A percentile compares a stretch with the other conserved stretches of the same genome.
Conservation (phyloP, 2,888 invertebrate genomes). For the Tricholauxania praeusta region DNA sequence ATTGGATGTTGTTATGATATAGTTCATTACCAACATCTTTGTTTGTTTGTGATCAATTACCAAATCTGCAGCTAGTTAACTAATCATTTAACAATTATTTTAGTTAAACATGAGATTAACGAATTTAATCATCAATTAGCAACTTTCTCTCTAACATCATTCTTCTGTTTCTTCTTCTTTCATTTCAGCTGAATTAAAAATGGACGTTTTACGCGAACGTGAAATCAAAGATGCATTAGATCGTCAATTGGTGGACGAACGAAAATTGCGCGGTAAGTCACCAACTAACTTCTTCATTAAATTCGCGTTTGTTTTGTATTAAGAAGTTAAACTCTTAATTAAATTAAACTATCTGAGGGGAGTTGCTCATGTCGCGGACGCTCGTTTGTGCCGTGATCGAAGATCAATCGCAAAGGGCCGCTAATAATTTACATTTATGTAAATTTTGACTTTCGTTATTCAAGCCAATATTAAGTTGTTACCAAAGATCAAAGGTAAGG, state of each 20-base stretch:
- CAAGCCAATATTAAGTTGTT: background rate
- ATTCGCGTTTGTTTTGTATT: background rate
- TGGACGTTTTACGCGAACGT: constrained; percentile 93
- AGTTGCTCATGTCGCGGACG: too few relatives aligned
- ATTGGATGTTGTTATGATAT: too few relatives aligned
- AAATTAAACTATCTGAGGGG: too few relatives aligned
- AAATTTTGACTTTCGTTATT: constrained; percentile 22
- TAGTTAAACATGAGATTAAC: too few relatives aligned
- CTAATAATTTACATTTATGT: constrained; percentile 22
- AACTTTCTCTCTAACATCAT: constrained; percentile 30
- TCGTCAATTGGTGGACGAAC: constrained; percentile 92
- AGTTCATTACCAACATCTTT: too few relatives aligned
- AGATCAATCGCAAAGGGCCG: constrained; percentile 29
- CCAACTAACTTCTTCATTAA: background rate
- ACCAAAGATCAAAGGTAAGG: constrained; percentile 4
- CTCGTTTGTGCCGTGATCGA: background rate
- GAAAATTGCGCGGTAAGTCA: constrained; percentile 91
- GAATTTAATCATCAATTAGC: too few relatives aligned
- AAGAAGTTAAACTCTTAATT: too few relatives aligned
- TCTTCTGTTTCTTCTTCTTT: constrained; percentile 33
- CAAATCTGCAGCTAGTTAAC: background rate
- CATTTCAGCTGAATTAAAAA: constrained; percentile 88
- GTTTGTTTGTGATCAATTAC: too few relatives aligned
- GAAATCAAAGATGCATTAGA: constrained; percentile 95
- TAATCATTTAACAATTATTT: background rate